A percentile compares a stretch with the other conserved stretches of the same genome.
These are phyloP conservation scores for Oncorhynchus nerka DNA, from an alignment of 2,113 vertebrate species.

Conservation along the genomic window DNA sequence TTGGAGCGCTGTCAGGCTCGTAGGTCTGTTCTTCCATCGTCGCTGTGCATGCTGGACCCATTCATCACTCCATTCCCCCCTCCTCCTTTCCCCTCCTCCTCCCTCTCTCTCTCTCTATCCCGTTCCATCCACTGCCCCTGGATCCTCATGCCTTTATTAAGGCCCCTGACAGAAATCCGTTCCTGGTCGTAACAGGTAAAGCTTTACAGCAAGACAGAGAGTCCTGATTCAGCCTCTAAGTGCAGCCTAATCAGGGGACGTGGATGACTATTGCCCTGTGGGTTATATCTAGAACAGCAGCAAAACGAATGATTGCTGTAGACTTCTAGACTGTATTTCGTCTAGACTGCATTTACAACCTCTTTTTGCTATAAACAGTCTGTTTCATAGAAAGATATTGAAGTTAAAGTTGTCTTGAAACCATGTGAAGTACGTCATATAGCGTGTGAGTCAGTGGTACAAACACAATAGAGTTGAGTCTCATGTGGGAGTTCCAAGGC, in stretches of 20 bases:
- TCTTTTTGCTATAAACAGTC: background rate
- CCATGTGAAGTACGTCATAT: background rate
- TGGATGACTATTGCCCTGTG: background rate
- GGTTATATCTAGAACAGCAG: background rate
- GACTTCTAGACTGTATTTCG: background rate
- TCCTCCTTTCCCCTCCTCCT: background rate
- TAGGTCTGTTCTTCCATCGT: conserved; percentile 13
- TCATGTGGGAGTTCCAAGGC: background rate
- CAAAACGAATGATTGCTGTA: background rate
- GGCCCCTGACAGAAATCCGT: conserved; percentile 7
- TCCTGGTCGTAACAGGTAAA: background rate
- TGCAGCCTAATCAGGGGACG: background rate
- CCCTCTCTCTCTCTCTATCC: background rate
- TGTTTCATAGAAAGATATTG: background rate
- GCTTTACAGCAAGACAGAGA: conserved; percentile 3
- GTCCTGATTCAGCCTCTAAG: conserved; percentile 6
- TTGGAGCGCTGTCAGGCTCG: conserved; percentile 13
- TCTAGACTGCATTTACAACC: background rate
- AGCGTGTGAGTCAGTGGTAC: background rate
- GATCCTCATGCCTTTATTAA: conserved; percentile 20
- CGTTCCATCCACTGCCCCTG: background rate
- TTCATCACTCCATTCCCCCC: conserved; percentile 12
- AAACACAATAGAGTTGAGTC: background rate
- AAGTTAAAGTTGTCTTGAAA: background rate
- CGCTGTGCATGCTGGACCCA: conserved; percentile 18